Base-by-base conservation (phyloP, 2,888 invertebrate species). In the Pollenia labialis region DNA sequence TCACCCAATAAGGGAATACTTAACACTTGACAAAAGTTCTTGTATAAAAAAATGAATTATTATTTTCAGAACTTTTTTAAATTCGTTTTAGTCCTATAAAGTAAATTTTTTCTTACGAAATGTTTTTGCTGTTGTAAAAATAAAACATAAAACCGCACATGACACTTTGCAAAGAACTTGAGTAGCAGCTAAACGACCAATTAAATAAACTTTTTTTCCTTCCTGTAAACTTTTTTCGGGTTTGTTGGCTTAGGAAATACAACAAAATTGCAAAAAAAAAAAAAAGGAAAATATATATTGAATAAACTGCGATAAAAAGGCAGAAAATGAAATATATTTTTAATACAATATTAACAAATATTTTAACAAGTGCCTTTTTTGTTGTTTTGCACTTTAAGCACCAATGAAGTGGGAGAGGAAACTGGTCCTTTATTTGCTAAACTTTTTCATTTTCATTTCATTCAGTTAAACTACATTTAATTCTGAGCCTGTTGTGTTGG, bases 101-200 rank as follows among this genome's bases (percentile, higher is more conserved):
- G 56, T 44, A n/a, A 56, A 32, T 32, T 32, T 14, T 44, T 42
- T 23, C 8, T 8, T 50, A 32, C 12, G 4, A 11, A 2, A n/a
- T 16, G 14, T 52, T 56, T 60, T 68, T 58, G 16, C 10, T 58
- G 40, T 40, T 32, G 18, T 40, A 14, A 50, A 68, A 48, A 54
- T n/a, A 18, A 9, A 46, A 60, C 18, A 69, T 64, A 42, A 56
- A 64, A 54, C 62, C 75, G 69, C 54, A 71, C 58, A 69, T 54
- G 69, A 42, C 74, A 74, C 66, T 81, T 74, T 44, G 50, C 56
- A n/a, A 52, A 40, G 1, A 72, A 72, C 81, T 81, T 81, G 72
- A 75, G 75, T 64, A 72, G 64, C 66, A 81, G 76, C 71, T 77
- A 83, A 77, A 76, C 76, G 76, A 64, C 56, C 77, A 69, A 83